Conservation (phyloP, 1,140 invertebrate species). For the Drosophila azteca region DNA sequence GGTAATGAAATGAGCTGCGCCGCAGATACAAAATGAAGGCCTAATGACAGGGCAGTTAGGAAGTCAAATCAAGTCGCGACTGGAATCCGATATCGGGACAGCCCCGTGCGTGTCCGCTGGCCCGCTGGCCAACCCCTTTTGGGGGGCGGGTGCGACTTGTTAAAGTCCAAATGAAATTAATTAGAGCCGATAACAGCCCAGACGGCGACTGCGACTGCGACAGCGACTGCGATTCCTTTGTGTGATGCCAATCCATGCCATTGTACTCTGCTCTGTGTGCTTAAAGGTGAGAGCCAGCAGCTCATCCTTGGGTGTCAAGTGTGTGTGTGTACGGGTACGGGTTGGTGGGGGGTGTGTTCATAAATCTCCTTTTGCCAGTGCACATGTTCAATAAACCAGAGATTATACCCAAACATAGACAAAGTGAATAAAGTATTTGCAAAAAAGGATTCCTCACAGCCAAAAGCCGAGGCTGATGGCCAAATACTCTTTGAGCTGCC, state of each 20-base stretch:
- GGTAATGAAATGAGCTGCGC: constrained; percentile 50
- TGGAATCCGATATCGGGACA: constrained; percentile 66
- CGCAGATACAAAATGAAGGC: constrained; percentile 23
- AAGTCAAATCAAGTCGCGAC: constrained; percentile 73
- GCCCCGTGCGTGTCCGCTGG: not conserved
- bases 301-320: constrained; percentile 16
- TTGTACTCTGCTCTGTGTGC: not conserved
- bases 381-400: constrained; percentile 55
- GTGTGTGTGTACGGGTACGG: too few species aligned
- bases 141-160: not conserved
- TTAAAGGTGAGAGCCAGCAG: constrained; percentile 32
- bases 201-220: not conserved
- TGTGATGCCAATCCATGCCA: constrained; percentile 15
- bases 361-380: constrained; percentile 39
- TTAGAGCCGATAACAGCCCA: constrained; percentile 16
- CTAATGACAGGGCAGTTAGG: constrained; percentile 70
- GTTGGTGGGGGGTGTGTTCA: constrained; percentile 8
- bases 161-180: constrained; percentile 42
- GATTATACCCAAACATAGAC: constrained; percentile 55
- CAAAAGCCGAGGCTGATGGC: constrained; percentile 8
- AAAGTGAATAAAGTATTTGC: constrained; percentile 50
- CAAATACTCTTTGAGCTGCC: constrained; percentile 30
- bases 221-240: not conserved
- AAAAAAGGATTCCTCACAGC: constrained; percentile 14
- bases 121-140: constrained; percentile 12